A percentile compares a stretch with the other conserved stretches of the same genome.
Evolutionary conservation across 2,113 vertebrate genomes (phyloP).

Genomic region (Leucopternis melanops): DNA sequence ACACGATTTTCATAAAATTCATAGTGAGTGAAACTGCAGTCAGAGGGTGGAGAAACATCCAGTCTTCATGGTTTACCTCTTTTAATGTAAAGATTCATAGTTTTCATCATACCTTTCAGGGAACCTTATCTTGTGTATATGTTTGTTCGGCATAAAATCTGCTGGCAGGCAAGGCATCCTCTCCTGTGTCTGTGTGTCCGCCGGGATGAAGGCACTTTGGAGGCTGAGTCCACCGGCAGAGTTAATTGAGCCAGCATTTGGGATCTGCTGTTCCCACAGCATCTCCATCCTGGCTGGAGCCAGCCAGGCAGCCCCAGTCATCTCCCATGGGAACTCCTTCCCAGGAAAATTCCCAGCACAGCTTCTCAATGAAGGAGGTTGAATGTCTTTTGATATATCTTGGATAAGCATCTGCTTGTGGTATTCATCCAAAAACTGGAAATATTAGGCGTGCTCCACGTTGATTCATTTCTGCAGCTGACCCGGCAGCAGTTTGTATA

Average conservation of each 20-base stretch:
- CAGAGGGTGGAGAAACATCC: not conserved
- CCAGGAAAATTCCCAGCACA: conserved; percentile 20
- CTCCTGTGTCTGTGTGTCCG: fast-evolving
- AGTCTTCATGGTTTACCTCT: not conserved
- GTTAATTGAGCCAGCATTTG: not conserved
- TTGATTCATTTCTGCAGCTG: not conserved
- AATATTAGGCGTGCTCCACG: not conserved
- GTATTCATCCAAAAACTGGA: not conserved
- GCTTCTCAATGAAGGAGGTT: not conserved
- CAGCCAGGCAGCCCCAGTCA: not conserved
- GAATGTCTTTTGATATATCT: not conserved
- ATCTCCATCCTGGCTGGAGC: not conserved
- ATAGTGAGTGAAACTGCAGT: not conserved
- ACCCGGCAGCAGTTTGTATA: not conserved
- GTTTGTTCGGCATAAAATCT: not conserved
- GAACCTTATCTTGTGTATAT: not conserved
- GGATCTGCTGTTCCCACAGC: conserved; percentile 32
- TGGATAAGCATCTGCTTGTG: conserved; percentile 21
- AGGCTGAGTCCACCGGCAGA: not conserved
- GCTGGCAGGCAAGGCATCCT: not conserved
- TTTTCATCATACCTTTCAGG: not conserved
- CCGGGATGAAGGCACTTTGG: fast-evolving
- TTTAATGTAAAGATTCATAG: not conserved
- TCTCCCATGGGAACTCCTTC: not conserved
- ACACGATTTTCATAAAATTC: not conserved